Base-by-base conservation (phyloP, 2,113 vertebrate species). In the Merops nubicus region DNA sequence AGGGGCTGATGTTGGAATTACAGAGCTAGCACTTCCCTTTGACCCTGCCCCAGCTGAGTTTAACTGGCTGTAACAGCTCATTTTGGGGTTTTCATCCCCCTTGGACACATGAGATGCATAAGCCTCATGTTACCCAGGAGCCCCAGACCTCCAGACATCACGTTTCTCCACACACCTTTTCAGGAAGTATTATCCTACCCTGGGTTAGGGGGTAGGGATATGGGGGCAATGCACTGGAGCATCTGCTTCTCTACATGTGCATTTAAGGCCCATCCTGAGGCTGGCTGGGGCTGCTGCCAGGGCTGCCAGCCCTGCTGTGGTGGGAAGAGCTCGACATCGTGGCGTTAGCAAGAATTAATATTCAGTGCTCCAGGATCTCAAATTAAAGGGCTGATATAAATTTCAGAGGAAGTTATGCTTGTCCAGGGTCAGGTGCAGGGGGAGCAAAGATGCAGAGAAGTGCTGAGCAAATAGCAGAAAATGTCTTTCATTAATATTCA, bases 401-500 rank as follows among this genome's bases (percentile, higher is more conserved):
- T 94, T 92, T 76, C 79, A 73, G 90, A 68, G 90, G 79, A 88
- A 84, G 83, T 73, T 80, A 4, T 23, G 43, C 90, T 85, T 43
- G 78, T 53, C 74, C 69, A 29, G 92, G 83, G 78, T 91, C 78
- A 81, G 94, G 82, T 80, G 57, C 47, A 31, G 48, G 82, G 74
- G 70, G 83, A 81, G 83, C 87, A 68, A 64, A 91, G 94, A 78
- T 60, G 83, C 76, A 65, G 77, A 82, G 67, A 87, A 89, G 81
- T 75, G 83, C 79, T 82, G 87, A 94, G 87, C 87, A 89, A 95
- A 94, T 91, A 89, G 87, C 93, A 96, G 87, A 69, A 82, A 96
- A 96, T 93, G 93, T 69, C 93, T 93, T 28, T 47, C 90, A 82
- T 93, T 85, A 94, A 94, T 90, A 96, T 92, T 92, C 83, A 88